Evolutionary conservation across 1,140 invertebrate species (phyloP), one percentile per base, ranked within the genome.

Genomic region (Drosophila melanica): DNA sequence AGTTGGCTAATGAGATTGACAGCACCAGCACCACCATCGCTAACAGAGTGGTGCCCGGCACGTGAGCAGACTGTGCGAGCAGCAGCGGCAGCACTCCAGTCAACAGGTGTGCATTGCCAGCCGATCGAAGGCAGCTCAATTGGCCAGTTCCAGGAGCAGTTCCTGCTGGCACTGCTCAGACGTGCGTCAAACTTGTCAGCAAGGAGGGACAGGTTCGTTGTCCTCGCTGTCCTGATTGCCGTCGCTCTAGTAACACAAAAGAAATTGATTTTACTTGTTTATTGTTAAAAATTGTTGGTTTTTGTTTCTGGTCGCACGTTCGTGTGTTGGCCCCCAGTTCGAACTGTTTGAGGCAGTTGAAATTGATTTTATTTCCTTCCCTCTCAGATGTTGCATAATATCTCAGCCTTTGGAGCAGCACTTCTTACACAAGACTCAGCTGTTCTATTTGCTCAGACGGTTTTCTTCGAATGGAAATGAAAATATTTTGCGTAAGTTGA

Each of bases 181-280:
- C 27, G 27, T 27, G 27, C 27, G 5, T 27, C 27, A 27, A 27
- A 27, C 6, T 27, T 27, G 27, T 5, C 4, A 7, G 27, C 27
- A 6, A 27, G 27, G 6, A 27, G 27, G 27, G 27, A 44, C 42
- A 35, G 63, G 74, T 69, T 62, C 65, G 50, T 64, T 51, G 60
- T 64, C 57, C 30, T 63, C 59, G 47, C 23, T 35, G 16, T 51
- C 33, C 45, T 68, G 75, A 70, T 76, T 67, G 78, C 54, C 63
- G 39, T 62, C 59, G 68, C 35, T 70, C 53, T 45, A 67, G 65
- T 64, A 65, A 75, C 64, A 67, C 53, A 58, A 23, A 51, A 18
- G 39, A 37, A 33, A 86, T 86, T 79, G 82, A 79, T 79, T 87
- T 81, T 69, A 50, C 71, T 79, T 77, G 67, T 78, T 84, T 81